Base-by-base conservation (phyloP, 2,797 vertebrate genomes). In the Caiman crocodilus region DNA sequence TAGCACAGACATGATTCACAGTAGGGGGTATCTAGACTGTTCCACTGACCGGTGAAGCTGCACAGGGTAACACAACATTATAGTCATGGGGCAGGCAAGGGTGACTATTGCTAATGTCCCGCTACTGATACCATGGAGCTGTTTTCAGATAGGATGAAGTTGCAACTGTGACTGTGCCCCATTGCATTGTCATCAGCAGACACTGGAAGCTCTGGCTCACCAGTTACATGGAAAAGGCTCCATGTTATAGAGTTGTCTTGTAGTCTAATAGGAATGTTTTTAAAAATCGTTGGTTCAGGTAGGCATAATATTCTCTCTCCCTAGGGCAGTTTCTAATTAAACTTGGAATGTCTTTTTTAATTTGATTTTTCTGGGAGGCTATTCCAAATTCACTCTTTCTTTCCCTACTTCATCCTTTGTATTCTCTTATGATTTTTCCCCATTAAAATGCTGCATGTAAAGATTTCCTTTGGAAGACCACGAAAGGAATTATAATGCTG, bases 401-500 rank as follows among this genome's bases (percentile, higher is more conserved):
- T 90, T 67, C 28, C 10, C 4, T 84, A 84, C 60, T 61, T 1
- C 1, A 6, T 69, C 67, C 14, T 73, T 84, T 73, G 3, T 32
- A 32, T 25, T 74, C 32, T 74, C 73, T 65, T 76, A 25, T 42
- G 12, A 23, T 6, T 93, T 25, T 3, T 89, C 25, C 32, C 86
- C 25, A 56, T 3, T 32, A 64, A 94, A 92, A 58, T 58, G 13
- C 17, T 82, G 32, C 3, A 60, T 32, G 6, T 60, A 84, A 69
- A 50, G 14, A 71, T 89, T 91, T 86, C 63, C 58, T 84, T 79
- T 64, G 28, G 8, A 50, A 74, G 56, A 79, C 28, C 28, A 83
- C 58, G 57, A 18, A 79, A 80, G 10, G 50, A 82, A 88, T 83
- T 81, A 79, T 91, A 96, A 79, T 83, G 17, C 79, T 83, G 35